Base-by-base conservation (phyloP, 2,888 invertebrate species). In the Conus canariensis region DNA sequence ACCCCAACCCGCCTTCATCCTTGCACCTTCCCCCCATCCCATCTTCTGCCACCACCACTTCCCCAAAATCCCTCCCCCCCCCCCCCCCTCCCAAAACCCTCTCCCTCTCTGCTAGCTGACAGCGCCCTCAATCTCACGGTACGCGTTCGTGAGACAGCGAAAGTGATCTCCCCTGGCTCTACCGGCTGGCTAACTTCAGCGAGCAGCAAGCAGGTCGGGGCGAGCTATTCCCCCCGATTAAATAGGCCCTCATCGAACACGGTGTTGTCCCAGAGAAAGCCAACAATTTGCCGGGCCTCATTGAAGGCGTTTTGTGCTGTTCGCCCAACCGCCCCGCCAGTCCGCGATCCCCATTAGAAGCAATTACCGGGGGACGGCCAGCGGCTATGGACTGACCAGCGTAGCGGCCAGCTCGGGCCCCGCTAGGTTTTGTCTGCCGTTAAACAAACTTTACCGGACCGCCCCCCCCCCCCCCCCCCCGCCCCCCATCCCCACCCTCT, bases 161-260 rank as follows among this genome's bases (percentile, higher is more conserved):
- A 74, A 74, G 22, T n/a, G 74, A 74, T n/a, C 19, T n/a, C 74
- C n/a, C n/a, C 74, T n/a, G n/a, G 22, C 74, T 9, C n/a, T 74
- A n/a, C 22, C 22, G 74, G 74, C 74, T n/a, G 45, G 45, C 45
- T 45, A 45, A 45, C 45, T 45, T 45, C 2, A 45, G 45, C 45
- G 45, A 45, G 45, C 45, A 45, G 45, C 45, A 45, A 45, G 45
- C 45, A 22, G 45, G 45, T 45, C 45, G 45, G 25, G 83, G 14
- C 45, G 83, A 85, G 19, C 30, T 56, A 58, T 22, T 22, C 22
- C 10, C 56, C 45, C 45, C 45, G 45, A 45, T 45, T 45, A 45
- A 58, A 85, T 58, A 85, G 83, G 59, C 83, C 25, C 83, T 7
- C 83, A 85, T 85, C 83, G 83, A 85, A 85, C 83, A 58, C 30